phyloP scores from a whole-genome alignment of 1,140 invertebrate genomes.

The Aphelinus certus region DNA sequence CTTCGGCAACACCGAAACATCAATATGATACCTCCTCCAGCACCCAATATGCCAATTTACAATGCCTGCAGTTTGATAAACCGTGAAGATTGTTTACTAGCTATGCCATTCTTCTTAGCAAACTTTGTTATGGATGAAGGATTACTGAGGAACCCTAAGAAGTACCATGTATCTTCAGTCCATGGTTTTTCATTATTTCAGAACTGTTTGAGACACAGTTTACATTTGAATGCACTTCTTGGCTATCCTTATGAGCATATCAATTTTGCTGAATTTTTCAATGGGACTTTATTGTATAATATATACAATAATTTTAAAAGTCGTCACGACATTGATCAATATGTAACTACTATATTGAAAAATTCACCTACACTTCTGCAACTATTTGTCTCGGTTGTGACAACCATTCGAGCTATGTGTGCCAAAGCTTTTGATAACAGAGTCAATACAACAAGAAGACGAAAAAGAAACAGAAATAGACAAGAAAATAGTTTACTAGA shows the following conservation, averaged over 20 bases:
- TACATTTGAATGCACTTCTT: slow-evolving; percentile 74
- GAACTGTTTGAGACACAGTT: slow-evolving; percentile 70
- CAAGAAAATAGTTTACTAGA: slow-evolving; percentile 4
- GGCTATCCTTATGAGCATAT: slow-evolving; percentile 66
- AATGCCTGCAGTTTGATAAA: slow-evolving; percentile 52
- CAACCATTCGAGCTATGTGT: slow-evolving; percentile 42
- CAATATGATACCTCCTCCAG: slow-evolving; percentile 13
- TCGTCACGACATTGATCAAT: slow-evolving; percentile 65
- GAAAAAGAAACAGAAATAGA: slow-evolving; percentile 26
- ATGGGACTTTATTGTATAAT: slow-evolving; percentile 81
- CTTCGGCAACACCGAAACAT: not conserved
- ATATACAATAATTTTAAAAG: slow-evolving; percentile 69
- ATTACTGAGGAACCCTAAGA: slow-evolving; percentile 69
- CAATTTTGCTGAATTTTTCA: slow-evolving; percentile 70
- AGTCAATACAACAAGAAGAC: slow-evolving; percentile 21
- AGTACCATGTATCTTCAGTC: slow-evolving; percentile 70
- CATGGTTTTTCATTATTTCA: slow-evolving; percentile 81
- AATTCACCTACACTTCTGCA: slow-evolving; percentile 65
- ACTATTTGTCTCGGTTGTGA: slow-evolving; percentile 54
- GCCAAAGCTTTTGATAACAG: slow-evolving; percentile 14
- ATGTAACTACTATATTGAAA: slow-evolving; percentile 65
- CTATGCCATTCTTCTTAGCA: slow-evolving; percentile 69
- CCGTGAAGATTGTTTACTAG: slow-evolving; percentile 70
- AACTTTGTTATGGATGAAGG: slow-evolving; percentile 73
- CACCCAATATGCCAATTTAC: slow-evolving; percentile 29